These are phyloP conservation scores for Pomacea maculata DNA, from an alignment of 1,140 invertebrate species.

Conservation along the genomic window DNA sequence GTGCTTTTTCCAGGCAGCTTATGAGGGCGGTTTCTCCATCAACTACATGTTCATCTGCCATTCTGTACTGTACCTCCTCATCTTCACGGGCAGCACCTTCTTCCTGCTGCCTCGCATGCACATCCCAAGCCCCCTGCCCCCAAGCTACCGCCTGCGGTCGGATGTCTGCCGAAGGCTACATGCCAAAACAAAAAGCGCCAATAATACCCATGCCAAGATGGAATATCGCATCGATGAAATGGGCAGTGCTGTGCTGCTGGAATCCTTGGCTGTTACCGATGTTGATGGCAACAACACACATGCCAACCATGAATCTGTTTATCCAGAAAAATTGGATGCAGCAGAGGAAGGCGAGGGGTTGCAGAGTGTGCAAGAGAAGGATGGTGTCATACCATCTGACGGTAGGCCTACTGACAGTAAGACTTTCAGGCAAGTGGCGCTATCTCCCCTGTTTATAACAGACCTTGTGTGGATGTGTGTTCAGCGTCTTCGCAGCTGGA, in stretches of 20 bases:
- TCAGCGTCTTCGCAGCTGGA: slow-evolving; percentile 32
- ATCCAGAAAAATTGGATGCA: not conserved
- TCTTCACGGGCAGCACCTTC: slow-evolving; percentile 32
- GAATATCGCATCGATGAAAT: not conserved
- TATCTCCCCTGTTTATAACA: slow-evolving; percentile 29
- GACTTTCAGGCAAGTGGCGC: slow-evolving; percentile 19
- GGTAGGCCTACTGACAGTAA: not conserved
- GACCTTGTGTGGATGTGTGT: slow-evolving; percentile 35
- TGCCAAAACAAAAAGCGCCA: not conserved
- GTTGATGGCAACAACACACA: not conserved
- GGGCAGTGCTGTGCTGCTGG: not conserved
- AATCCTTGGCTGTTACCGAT: not conserved
- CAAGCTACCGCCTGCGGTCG: slow-evolving; percentile 7
- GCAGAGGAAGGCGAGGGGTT: not conserved
- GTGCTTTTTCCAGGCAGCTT: slow-evolving; percentile 22
- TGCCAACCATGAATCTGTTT: not conserved
- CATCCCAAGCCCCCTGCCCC: slow-evolving; percentile 24
- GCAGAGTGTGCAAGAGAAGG: not conserved
- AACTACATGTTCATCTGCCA: slow-evolving; percentile 28
- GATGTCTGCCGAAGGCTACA: not conserved
- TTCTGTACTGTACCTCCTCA: slow-evolving; percentile 21
- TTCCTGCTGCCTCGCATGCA: slow-evolving; percentile 21
- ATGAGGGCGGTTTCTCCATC: slow-evolving; percentile 26
- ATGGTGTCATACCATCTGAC: not conserved
- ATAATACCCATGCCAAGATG: not conserved